phyloP scores from a whole-genome alignment of 2,113 vertebrate species.

The Ploceus nigricollis region DNA sequence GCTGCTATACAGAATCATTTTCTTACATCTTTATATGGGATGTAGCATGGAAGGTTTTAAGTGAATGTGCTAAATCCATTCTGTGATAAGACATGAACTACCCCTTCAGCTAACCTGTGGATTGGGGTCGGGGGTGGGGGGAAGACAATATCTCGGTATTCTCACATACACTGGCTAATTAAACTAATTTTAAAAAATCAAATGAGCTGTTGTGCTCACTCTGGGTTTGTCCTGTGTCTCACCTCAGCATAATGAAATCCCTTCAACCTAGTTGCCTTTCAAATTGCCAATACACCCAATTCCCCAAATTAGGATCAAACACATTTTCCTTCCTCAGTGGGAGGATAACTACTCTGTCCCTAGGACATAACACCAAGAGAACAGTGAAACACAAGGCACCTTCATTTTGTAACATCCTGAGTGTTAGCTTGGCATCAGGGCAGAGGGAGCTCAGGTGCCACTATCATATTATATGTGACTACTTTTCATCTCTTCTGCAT shows the following conservation, averaged over 20 bases:
- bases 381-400: neutral
- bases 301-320: neutral
- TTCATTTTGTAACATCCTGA: neutral
- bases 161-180: neutral
- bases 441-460: neutral
- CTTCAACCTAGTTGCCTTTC: neutral
- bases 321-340: neutral
- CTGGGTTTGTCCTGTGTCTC: neutral
- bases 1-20: neutral
- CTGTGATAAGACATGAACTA: neutral
- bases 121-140: accelerated
- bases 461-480: neutral
- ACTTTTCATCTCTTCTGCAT: neutral
- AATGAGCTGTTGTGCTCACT: neutral
- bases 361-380: neutral
- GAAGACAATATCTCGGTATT: neutral
- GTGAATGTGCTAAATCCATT: neutral
- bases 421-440: neutral
- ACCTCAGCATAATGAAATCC: neutral
- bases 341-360: neutral
- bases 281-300: neutral
- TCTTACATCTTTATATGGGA: neutral
- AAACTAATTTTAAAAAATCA: neutral
- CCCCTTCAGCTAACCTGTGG: neutral
- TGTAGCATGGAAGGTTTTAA: neutral